phyloP scores from a whole-genome alignment of 92 coral and sea anemone genomes.

The Siderastrea siderea region DNA sequence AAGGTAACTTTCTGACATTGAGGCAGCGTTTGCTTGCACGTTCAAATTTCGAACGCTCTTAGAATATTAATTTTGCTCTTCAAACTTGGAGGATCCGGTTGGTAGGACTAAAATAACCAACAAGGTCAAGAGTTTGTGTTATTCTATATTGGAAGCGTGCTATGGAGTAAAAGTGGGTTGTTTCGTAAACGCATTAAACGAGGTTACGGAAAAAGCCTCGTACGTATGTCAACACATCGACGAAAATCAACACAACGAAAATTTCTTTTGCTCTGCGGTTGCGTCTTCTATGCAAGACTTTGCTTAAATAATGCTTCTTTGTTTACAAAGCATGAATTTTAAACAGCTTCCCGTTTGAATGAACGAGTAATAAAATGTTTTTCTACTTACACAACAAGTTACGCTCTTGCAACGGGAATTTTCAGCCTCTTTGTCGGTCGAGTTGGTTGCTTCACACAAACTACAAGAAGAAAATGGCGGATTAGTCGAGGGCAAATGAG shows the following conservation, averaged over 20 bases:
- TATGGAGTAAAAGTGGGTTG: constrained; percentile 25
- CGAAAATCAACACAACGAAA: constrained; percentile 26
- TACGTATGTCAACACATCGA: constrained; percentile 3
- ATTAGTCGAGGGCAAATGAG: neutral
- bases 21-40: neutral
- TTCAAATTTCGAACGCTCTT: neutral
- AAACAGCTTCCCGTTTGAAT: constrained; percentile 40
- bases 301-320: constrained; percentile 38
- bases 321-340: constrained; percentile 58
- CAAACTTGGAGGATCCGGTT: constrained; percentile 4
- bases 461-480: constrained; percentile 23
- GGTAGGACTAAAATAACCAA: constrained; percentile 20
- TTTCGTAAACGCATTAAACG: neutral
- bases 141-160: constrained; percentile 38
- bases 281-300: constrained; percentile 27
- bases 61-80: constrained; percentile 16
- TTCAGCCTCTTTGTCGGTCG: constrained; percentile 8
- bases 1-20: neutral
- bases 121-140: constrained; percentile 52
- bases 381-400: constrained; percentile 76
- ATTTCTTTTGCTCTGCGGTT: neutral
- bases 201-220: neutral
- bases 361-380: constrained; percentile 39
- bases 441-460: constrained; percentile 25
- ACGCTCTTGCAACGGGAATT: constrained; percentile 48